Percentiles rank a stretch among this genome's conserved stretches.
These are phyloP conservation scores for Cotesia glomerata DNA, from an alignment of 1,140 invertebrate species.

Conservation along the genomic window DNA sequence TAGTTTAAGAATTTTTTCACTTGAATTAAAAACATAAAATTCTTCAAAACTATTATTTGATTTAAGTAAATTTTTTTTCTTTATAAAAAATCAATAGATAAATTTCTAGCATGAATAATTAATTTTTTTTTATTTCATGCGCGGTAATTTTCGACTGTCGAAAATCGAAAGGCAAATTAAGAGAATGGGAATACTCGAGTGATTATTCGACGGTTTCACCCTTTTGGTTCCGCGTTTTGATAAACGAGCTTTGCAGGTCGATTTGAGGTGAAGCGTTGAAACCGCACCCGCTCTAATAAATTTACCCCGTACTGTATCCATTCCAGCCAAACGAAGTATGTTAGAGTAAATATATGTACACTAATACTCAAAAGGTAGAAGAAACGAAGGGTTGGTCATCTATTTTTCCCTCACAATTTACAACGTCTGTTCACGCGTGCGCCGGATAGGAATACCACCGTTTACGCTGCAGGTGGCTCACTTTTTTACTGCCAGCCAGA, in stretches of 20 bases:
- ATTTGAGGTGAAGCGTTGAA: conserved; percentile 8
- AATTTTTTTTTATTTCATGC: not conserved
- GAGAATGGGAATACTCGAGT: not conserved
- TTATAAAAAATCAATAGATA: too few species aligned
- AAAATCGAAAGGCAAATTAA: not conserved
- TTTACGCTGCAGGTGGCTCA: not conserved
- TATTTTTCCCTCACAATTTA: conserved; percentile 3
- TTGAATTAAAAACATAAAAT: too few species aligned
- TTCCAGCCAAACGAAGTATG: too few species aligned
- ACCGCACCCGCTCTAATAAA: conserved; percentile 14
- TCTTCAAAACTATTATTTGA: too few species aligned
- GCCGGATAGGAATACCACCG: too few species aligned
- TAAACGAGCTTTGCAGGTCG: not conserved
- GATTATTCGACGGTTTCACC: not conserved
- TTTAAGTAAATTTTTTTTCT: too few species aligned
- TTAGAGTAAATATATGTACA: too few species aligned
- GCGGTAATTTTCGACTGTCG: too few species aligned
- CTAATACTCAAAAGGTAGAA: not conserved
- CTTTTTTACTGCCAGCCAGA: not conserved
- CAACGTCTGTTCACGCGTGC: not conserved
- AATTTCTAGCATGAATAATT: not conserved
- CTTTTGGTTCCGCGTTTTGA: not conserved
- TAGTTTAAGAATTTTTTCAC: too few species aligned
- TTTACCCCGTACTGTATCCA: not conserved
- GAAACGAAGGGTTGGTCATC: not conserved